Evolutionary conservation across 2,888 invertebrate species (phyloP), one percentile per base, ranked within the genome.

Genomic region (Lymantria dispar): DNA sequence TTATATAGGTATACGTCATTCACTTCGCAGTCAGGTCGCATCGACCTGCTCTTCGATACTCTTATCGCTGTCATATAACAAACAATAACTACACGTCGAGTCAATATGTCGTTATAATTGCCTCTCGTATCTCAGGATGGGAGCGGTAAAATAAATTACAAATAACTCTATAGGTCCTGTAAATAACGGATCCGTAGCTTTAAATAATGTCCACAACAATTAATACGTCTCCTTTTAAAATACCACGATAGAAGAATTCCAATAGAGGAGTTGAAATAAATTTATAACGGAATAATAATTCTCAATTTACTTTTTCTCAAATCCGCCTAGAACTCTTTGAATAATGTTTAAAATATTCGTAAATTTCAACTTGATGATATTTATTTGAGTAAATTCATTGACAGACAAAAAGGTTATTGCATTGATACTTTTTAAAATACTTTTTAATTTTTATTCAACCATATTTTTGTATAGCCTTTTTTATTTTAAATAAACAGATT

Each of bases 81-180:
- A 78, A 79, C 72, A 76, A 76, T 12, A 11, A 38, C 72, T 70
- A 73, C 75, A 74, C 57, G 68, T 72, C 72, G 72, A 82, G 71
- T 80, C 83, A 81, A 83, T 84, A 81, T 74, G 77, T 72, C 75
- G 72, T 70, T 70, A 77, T 85, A 84, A 87, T 88, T 85, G 81
- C 78, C 80, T 74, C 78, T 83, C 70, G 65, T 75, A 62, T 68
- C 63, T 58, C 64, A 67, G 64, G 63, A 65, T 62, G 60, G 68
- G 63, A 70, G 60, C 62, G 66, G 58, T 67, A 64, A 65, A 74
- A 80, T 77, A 77, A 76, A 78, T 74, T 70, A 64, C 65, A 67
- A 70, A 63, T 70, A 65, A 67, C 65, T 64, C 70, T 70, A 69
- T 62, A 70, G 60, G 70, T 65, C 62, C 64, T 64, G 58, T 58